Evolutionary conservation across 2,888 invertebrate genomes (phyloP).

Genomic region (Aromia moschata): DNA sequence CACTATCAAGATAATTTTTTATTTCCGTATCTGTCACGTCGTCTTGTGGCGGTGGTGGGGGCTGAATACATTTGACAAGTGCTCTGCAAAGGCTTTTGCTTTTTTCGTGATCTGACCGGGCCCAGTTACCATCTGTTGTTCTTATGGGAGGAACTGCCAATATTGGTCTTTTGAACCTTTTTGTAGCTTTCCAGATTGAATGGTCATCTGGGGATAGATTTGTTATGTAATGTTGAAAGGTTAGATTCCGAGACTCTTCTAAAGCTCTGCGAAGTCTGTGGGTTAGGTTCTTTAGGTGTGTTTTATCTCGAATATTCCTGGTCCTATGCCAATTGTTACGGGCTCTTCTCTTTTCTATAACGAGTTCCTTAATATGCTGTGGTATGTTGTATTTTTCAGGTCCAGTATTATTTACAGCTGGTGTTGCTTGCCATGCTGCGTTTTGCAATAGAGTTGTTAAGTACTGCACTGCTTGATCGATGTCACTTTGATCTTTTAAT

Average conservation of each 20-base stretch:
- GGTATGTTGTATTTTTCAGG: not conserved
- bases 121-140: not conserved
- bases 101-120: conserved; percentile 2
- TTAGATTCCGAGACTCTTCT: not conserved
- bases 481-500: not conserved
- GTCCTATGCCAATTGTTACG: not conserved
- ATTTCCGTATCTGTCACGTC: not conserved
- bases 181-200: conserved; percentile 7
- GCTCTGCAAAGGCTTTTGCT: not conserved
- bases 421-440: not conserved
- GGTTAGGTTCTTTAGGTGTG: conserved; percentile 8
- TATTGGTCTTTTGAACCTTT: conserved; percentile 6
- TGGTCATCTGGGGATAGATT: conserved; percentile 4
- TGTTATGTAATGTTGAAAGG: conserved; percentile 4
- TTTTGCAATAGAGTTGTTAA: not conserved
- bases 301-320: conserved; percentile 1
- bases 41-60: not conserved
- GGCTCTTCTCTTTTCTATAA: not conserved
- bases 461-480: not conserved
- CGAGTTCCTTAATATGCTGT: not conserved
- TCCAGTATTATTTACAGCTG: not conserved
- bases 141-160: not conserved
- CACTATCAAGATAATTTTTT: not conserved
- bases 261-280: not conserved
- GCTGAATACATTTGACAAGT: not conserved